Base-by-base conservation (phyloP, 2,888 invertebrate genomes). In the Orchesella flavescens region DNA sequence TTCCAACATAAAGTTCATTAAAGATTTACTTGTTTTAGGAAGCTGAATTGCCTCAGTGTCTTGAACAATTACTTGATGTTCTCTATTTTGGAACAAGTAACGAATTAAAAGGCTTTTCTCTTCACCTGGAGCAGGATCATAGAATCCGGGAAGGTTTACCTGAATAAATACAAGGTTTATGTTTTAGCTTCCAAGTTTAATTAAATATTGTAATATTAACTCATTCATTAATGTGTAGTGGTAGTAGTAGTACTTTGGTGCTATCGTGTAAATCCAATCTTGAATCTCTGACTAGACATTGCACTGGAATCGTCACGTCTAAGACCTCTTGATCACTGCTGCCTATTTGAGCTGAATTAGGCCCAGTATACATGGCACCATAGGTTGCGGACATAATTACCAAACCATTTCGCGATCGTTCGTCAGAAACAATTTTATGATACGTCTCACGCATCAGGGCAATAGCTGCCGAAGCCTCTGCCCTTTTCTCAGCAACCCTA, bases 91-190 rank as follows among this genome's bases (percentile, higher is more conserved):
- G 91, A 94, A 97, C 89, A 93, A 93, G 91, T 99, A 99, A 89
- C 95, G 94, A 86, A 99, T 93, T 74, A 94, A 93, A 24, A 99
- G 91, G 89, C 93, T 93, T 90, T 99, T 99, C 44, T 96, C 94
- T 89, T 98, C 97, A 0, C 97, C 97, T 74, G 95, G 93, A 87
- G 97, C 96, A 0, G 98, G 97, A 91, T 99, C 99, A 91, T 95
- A 99, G 91, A 99, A 99, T 44, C 99, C 99, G 13, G 98, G 96
- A 86, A 99, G 91, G 89, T 97, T 96, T 90, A 95, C 94, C 98
- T 98, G 91, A 34, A n/a, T 12, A 55, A 55, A 44, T 44, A 9
- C 12, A n/a, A n/a, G n/a, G n/a, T n/a, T n/a, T n/a, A n/a, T n/a
- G n/a, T n/a, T n/a, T n/a, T 46, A 46, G 46, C 13, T 46, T 13